These are phyloP conservation scores for Nomada hirtipes DNA, from an alignment of 2,888 invertebrate genomes.

Conservation along the genomic window DNA sequence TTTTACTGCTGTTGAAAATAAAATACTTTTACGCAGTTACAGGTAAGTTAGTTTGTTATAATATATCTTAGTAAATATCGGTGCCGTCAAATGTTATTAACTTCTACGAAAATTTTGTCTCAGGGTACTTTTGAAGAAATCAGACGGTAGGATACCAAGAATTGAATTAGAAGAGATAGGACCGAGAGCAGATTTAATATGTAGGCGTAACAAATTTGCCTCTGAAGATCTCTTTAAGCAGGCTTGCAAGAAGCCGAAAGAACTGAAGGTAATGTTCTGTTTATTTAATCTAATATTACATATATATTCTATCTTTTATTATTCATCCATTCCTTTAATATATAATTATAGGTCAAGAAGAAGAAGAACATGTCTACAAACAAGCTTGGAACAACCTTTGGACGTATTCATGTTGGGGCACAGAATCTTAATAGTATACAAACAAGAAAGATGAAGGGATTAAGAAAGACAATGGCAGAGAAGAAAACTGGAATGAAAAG, in stretches of 20 bases:
- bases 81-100: not conserved
- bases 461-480: constrained; percentile 91
- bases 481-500: constrained; percentile 87
- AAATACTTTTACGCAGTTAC: constrained; percentile 91
- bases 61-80: not conserved
- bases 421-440: constrained; percentile 94
- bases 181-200: constrained; percentile 94
- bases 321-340: constrained; percentile 10
- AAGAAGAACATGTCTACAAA: constrained; percentile 97
- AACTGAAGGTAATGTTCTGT: constrained; percentile 86
- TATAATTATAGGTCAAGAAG: constrained; percentile 87
- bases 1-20: constrained; percentile 93
- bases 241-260: constrained; percentile 92
- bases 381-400: constrained; percentile 94
- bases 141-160: constrained; percentile 94
- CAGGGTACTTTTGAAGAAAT: constrained; percentile 95
- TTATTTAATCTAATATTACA: not conserved
- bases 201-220: constrained; percentile 95
- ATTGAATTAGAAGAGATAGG: constrained; percentile 98
- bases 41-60: constrained; percentile 81
- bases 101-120: constrained; percentile 79
- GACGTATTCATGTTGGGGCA: constrained; percentile 96
- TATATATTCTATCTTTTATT: not conserved
- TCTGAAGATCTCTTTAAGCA: constrained; percentile 95
- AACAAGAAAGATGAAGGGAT: constrained; percentile 95